These are phyloP conservation scores for Chrysopa pallens DNA, from an alignment of 1,140 invertebrate genomes.

Conservation along the genomic window DNA sequence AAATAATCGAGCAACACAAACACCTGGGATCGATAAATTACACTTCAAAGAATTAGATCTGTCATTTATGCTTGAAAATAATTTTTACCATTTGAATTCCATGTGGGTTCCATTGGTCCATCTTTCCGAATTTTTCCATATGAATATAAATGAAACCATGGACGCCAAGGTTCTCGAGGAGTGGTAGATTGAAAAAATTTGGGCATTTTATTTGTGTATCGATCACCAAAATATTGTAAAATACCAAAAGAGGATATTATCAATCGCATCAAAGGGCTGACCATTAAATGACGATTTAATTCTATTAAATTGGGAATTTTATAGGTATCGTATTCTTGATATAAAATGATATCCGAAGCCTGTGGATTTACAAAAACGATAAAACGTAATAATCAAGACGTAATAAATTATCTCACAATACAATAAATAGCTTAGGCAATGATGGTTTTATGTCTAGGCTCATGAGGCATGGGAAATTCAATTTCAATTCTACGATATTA, in stretches of 20 bases:
- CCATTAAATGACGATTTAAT: constrained; percentile 11
- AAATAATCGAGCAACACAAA: constrained; percentile 16
- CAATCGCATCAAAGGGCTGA: constrained; percentile 12
- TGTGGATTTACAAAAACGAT: no score
- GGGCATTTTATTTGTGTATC: constrained; percentile 8
- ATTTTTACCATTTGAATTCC: constrained; percentile 5
- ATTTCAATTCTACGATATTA: no score
- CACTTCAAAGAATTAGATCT: no score
- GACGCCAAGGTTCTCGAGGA: constrained; percentile 10
- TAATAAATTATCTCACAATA: no score
- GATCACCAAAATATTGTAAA: constrained; percentile 12
- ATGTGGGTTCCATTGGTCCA: constrained; percentile 9
- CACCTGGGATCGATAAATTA: constrained; percentile 14
- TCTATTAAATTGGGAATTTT: constrained; percentile 8
- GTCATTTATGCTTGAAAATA: not conserved
- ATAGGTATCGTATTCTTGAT: no score
- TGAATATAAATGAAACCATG: constrained; percentile 19
- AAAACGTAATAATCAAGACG: no score
- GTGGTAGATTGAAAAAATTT: constrained; percentile 9
- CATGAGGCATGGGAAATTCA: no score
- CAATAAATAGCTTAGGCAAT: no score
- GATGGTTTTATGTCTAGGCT: no score
- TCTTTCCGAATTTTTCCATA: constrained; percentile 11
- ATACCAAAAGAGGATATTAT: constrained; percentile 12
- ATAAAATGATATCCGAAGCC: no score